Base-by-base conservation (phyloP, 2,888 invertebrate genomes). In the Mesorhabditis sp. region DNA sequence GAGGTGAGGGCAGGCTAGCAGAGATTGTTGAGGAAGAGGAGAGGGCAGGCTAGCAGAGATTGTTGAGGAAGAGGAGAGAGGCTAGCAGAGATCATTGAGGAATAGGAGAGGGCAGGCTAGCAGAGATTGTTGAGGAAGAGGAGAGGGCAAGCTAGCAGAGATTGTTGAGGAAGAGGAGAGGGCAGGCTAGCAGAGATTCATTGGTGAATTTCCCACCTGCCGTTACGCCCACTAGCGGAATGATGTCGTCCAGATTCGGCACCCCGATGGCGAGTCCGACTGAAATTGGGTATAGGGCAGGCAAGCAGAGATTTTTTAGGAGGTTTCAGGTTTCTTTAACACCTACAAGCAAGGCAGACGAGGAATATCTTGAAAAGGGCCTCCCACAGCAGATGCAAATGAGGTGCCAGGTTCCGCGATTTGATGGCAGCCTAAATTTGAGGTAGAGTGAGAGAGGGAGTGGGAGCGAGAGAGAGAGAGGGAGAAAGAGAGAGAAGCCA, bases 311-410 rank as follows among this genome's bases (percentile, higher is more conserved):
- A 13, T n/a, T n/a, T 63, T 4, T 6, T 71, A 72, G 28, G 28
- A 28, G 28, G 28, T 28, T 13, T 10, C 15, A 68, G 28, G 44
- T 44, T 70, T 3, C 4, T 50, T 43, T 4, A 67, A 45, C 68
- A 91, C 92, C 92, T 88, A 95, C 95, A 93, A 66, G 93, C 93
- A 72, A 92, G 87, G 45, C 91, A 88, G 58, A 93, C 92, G 65
- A 93, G 88, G n/a, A 89, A 83, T 10, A 91, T 89, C 72, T 93
- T 88, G 4, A 92, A 90, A 41, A 88, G 87, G 68, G 90, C 90
- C 84, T 92, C 92, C 4, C 91, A 91, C 69, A 91, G 87, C 73
- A 90, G 88, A 77, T 90, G 58, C 61, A 90, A 7, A 90, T 89
- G 67, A 89, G 88, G 74, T 91, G 90, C 0, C 10, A 50, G n/a